phyloP scores from a whole-genome alignment of 2,113 vertebrate genomes.

The Lasiurus borealis region DNA sequence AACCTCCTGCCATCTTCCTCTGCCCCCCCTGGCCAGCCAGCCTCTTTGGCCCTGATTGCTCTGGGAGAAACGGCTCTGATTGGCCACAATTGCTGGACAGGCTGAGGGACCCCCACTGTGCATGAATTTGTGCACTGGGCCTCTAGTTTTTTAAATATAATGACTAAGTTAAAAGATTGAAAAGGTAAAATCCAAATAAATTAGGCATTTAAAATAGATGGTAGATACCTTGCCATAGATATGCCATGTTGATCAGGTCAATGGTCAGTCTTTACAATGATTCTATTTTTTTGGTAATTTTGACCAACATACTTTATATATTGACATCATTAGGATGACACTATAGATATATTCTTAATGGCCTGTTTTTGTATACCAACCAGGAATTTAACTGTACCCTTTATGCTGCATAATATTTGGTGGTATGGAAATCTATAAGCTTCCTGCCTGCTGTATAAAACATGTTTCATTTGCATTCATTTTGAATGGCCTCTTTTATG shows the following conservation, averaged over 20 bases:
- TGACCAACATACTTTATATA: background rate
- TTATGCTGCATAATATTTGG: background rate
- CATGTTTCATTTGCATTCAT: background rate
- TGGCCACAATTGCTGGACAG: too few relatives aligned
- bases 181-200: constrained; percentile 47
- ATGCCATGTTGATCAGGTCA: background rate
- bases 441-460: background rate
- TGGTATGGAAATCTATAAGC: background rate
- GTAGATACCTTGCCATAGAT: background rate
- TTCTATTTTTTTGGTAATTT: constrained; percentile 26
- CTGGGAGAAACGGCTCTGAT: too few relatives aligned
- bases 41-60: too few relatives aligned
- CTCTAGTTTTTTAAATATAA: background rate
- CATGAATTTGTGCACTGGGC: too few relatives aligned
- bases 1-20: too few relatives aligned
- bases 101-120: too few relatives aligned
- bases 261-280: background rate
- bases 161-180: background rate
- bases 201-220: background rate
- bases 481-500: background rate
- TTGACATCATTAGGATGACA: background rate
- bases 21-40: too few relatives aligned
- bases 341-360: background rate
- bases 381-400: background rate
- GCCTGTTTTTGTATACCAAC: background rate